Evolutionary conservation across 2,113 vertebrate genomes (phyloP), one percentile per base, ranked within the genome.

Genomic region (Cygnus atratus): DNA sequence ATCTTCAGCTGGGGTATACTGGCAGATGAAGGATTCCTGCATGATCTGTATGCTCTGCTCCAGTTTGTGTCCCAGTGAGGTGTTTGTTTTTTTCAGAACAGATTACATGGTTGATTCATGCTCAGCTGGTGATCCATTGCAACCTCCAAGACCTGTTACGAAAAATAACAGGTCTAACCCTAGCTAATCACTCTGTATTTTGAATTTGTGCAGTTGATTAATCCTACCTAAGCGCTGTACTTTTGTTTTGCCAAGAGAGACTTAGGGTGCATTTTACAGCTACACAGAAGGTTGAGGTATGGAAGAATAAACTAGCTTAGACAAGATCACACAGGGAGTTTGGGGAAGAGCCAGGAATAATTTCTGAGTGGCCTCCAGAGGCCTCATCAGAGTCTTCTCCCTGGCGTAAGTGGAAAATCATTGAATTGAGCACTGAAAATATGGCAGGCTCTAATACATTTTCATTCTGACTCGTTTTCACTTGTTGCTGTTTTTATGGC

Each of bases 201-300:
- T 90, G 65, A 73, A 77, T 84, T 80, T 41, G 12, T 62, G 37
- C 54, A 68, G 89, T 59, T 59, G 70, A 73, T 92, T 88, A 94
- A 78, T 90, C 65, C 43, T 68, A 35, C 59, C 55, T 77, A 76
- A 80, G 41, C 8, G 54, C 58, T 46, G 33, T 13, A 44, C 35
- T 81, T 84, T 16, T 44, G 10, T 77, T 77, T 81, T 73, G 65
- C 65, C 70, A 35, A 70, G 79, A 81, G 43, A 70, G 79, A 44
- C 16, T 58, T 37, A 18, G 63, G 41, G 58, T 50, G 59, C 18
- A 0, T 84, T 90, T 85, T 73, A 37, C 83, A 88, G 59, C 48
- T 44, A 77, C 54, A 46, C 39, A 66, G 68, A 43, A 6, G 41
- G 28, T 20, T 74, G 74, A 84, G 71, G 57, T 26, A 46, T 29